Evolutionary conservation across 2,888 invertebrate species (phyloP).

Genomic region (Lithophane ornitopus): DNA sequence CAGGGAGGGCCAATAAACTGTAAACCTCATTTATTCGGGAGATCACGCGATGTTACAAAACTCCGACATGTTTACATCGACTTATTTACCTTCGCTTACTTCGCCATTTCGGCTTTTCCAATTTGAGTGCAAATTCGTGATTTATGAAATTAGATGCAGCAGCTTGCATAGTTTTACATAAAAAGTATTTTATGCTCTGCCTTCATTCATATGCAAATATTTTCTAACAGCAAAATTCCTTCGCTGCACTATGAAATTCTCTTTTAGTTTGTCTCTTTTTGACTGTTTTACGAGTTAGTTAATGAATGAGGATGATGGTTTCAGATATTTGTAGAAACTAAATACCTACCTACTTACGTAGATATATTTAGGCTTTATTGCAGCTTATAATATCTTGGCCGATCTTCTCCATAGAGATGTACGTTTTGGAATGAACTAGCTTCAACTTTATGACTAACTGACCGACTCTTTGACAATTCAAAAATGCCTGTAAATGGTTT

Average conservation of each 20-base stretch:
- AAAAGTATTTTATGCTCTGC: constrained; percentile 11
- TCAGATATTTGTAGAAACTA: background rate
- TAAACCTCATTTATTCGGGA: constrained; percentile 78
- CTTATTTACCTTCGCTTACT: constrained; percentile 61
- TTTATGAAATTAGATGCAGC: constrained; percentile 13
- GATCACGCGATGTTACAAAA: constrained; percentile 84
- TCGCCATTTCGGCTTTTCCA: constrained; percentile 18
- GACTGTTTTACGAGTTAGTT: background rate
- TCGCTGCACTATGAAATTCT: constrained; percentile 22
- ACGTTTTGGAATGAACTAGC: no score
- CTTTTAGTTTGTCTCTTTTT: background rate
- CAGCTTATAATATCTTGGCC: no score
- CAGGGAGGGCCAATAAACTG: constrained; percentile 81
- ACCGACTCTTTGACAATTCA: no score
- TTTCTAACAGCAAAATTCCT: constrained; percentile 33
- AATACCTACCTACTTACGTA: background rate
- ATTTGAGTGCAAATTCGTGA: constrained; percentile 20
- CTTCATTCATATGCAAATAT: constrained; percentile 27
- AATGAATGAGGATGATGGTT: background rate
- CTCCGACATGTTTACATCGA: constrained; percentile 72
- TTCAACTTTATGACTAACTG: no score
- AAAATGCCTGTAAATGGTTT: no score
- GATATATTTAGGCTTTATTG: background rate
- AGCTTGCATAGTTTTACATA: constrained; percentile 31
- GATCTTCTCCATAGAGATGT: no score